These are phyloP conservation scores for Latheticus oryzae DNA, from an alignment of 2,888 invertebrate genomes.

Conservation along the genomic window DNA sequence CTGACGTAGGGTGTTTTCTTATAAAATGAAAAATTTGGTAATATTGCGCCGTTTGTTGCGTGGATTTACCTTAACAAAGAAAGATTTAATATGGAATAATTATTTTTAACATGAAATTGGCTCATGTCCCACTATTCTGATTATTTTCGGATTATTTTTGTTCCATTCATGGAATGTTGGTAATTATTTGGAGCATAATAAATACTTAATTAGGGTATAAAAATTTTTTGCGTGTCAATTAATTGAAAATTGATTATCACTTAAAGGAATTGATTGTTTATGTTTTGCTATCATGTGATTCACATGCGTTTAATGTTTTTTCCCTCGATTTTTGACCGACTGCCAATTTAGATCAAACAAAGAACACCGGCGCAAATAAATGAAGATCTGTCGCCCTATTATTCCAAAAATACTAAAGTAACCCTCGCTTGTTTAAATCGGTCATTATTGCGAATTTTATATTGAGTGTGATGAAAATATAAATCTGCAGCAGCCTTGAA, in stretches of 20 bases:
- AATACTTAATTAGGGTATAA: no score
- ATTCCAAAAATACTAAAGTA: conserved; percentile 37
- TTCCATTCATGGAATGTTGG: conserved; percentile 26
- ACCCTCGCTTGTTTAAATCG: conserved; percentile 12
- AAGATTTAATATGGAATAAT: conserved; percentile 32
- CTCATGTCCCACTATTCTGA: conserved; percentile 24
- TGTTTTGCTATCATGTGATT: conserved; percentile 24
- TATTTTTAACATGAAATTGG: conserved; percentile 38
- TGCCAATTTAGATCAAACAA: conserved; percentile 35
- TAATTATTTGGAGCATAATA: neutral
- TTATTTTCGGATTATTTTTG: conserved; percentile 18
- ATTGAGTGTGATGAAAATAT: conserved; percentile 15
- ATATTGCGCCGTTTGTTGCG: conserved; percentile 28
- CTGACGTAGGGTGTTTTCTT: no score
- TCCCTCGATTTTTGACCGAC: conserved; percentile 19
- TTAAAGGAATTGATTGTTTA: conserved; percentile 23
- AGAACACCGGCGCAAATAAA: conserved; percentile 29
- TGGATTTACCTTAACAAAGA: conserved; percentile 18
- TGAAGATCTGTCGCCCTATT: conserved; percentile 33
- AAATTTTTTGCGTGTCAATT: neutral
- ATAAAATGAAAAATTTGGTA: conserved; percentile 19
- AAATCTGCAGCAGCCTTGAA: conserved; percentile 31
- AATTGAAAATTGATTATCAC: conserved; percentile 11
- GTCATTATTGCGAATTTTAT: conserved; percentile 14
- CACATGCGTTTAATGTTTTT: conserved; percentile 29